These are phyloP conservation scores for Venusia cambrica DNA, from an alignment of 2,888 invertebrate genomes.

Conservation along the genomic window DNA sequence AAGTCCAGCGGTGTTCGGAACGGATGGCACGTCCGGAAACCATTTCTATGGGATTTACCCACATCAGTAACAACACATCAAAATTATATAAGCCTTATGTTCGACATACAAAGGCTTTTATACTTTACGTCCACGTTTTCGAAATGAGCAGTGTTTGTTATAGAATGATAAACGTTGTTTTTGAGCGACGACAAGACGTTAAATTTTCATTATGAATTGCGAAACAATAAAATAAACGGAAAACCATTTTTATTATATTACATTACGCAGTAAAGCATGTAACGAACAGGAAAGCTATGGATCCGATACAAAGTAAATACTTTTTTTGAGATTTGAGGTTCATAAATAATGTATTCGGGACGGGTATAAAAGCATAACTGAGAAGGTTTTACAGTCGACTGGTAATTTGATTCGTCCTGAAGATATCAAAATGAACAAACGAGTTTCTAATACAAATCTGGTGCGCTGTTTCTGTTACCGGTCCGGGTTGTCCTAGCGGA, in stretches of 20 bases:
- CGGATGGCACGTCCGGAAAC: constrained; percentile 35
- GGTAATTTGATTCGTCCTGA: constrained; percentile 22
- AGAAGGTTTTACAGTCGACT: constrained; percentile 31
- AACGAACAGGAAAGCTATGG: no score
- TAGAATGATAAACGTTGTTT: no score
- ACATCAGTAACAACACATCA: constrained; percentile 34
- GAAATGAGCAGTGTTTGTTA: constrained; percentile 18
- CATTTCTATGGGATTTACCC: constrained; percentile 45
- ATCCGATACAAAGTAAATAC: constrained; percentile 6
- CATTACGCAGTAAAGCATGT: no score
- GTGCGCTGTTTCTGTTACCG: constrained; percentile 11
- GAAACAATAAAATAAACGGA: no score
- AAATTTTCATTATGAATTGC: no score
- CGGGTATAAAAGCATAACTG: constrained; percentile 21
- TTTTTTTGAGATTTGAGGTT: constrained; percentile 8
- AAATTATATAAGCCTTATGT: constrained; percentile 15
- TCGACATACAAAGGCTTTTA: constrained; percentile 5
- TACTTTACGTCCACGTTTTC: constrained; percentile 16
- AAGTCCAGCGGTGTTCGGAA: constrained; percentile 26
- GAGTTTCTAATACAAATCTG: constrained; percentile 11
- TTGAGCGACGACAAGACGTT: no score
- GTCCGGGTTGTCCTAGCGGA: constrained; percentile 7
- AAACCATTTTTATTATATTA: no score
- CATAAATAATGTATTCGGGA: constrained; percentile 11
- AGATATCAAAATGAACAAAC: constrained; percentile 16